Evolutionary conservation across 2,797 vertebrate species (phyloP).

Genomic region (Botia kubotai): DNA sequence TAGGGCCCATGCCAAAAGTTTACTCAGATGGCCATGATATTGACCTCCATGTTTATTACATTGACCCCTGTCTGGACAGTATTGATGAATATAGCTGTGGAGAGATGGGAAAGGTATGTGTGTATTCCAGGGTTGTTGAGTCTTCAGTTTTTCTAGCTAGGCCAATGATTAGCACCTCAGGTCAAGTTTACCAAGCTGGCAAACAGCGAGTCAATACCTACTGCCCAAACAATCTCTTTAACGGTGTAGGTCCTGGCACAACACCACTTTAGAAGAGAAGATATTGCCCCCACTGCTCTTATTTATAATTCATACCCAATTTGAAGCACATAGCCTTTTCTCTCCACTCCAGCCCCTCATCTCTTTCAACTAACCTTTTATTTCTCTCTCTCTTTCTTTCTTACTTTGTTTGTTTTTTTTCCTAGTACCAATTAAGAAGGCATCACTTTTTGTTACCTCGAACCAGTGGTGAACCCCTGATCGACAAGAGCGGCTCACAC

Average conservation of each 20-base stretch:
- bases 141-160: conserved; percentile 34
- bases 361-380: conserved; percentile 63
- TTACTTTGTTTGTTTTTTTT: conserved; percentile 60
- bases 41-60: conserved; percentile 86
- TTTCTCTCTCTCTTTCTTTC: conserved; percentile 12
- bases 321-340: conserved; percentile 65
- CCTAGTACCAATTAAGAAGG: conserved; percentile 58
- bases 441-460: conserved; percentile 63
- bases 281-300: conserved; percentile 75
- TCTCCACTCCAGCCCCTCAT: conserved; percentile 54
- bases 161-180: conserved; percentile 75
- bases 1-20: conserved; percentile 75
- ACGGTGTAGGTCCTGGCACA: conserved; percentile 74
- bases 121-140: conserved; percentile 48
- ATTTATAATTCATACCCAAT: conserved; percentile 89
- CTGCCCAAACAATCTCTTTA: conserved; percentile 74
- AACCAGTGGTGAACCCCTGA: conserved; percentile 76
- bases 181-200: conserved; percentile 82
- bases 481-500: conserved; percentile 69
- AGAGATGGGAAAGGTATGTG: conserved; percentile 59
- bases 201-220: conserved; percentile 85
- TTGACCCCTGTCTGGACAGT: conserved; percentile 78
- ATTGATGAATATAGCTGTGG: conserved; percentile 79
- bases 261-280: conserved; percentile 73
- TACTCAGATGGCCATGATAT: conserved; percentile 75